Conservation (phyloP, 2,888 invertebrate genomes). For the Gastrophysa polygoni region DNA sequence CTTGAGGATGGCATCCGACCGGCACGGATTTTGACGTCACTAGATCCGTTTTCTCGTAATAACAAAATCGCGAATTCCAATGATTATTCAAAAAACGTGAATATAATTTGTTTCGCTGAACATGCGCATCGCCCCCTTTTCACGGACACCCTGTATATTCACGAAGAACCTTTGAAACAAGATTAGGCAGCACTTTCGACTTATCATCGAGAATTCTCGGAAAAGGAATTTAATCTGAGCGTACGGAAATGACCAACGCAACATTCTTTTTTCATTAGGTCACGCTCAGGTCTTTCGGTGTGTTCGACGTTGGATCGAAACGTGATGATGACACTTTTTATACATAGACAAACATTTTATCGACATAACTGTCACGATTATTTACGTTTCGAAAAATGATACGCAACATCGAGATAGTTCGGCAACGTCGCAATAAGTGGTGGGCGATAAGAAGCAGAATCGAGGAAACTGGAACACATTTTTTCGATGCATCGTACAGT, state of each 20-base stretch:
- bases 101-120: no score
- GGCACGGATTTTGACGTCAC: no score
- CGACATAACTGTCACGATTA: no score
- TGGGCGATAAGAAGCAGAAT: background rate
- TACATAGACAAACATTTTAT: background rate
- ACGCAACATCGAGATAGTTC: no score
- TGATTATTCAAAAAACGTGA: no score
- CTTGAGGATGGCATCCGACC: no score
- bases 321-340: background rate
- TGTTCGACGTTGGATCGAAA: no score
- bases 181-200: slow-evolving; percentile 9
- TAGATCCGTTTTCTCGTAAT: no score
- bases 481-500: background rate
- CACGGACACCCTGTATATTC: no score
- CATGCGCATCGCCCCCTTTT: no score
- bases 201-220: slow-evolving; percentile 17
- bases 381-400: no score
- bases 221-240: slow-evolving; percentile 22
- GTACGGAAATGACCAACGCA: slow-evolving; percentile 28
- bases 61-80: no score
- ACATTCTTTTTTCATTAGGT: slow-evolving; percentile 15
- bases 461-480: background rate
- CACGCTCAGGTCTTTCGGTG: background rate
- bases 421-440: background rate
- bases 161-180: background rate